Evolutionary conservation across 2,113 vertebrate species (phyloP), one percentile per base, ranked within the genome.

Genomic region (Myotis lucifugus): DNA sequence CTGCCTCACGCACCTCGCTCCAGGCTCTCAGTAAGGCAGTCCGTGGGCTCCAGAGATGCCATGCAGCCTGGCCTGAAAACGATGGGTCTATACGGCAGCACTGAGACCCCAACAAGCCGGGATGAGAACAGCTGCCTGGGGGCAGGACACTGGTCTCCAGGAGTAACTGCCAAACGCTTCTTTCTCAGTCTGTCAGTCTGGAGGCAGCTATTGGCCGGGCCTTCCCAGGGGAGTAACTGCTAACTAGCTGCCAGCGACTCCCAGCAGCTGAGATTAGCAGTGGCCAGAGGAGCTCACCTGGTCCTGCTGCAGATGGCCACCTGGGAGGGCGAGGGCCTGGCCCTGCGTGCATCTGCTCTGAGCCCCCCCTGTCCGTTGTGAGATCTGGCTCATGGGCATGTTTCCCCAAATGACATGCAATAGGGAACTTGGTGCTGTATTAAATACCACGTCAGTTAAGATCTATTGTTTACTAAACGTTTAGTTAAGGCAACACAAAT

Each of bases 231-330:
- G 4, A 73, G 15, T 11, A 27, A 66, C n/a, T 14, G 12, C 19
- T 90, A 34, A 34, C 34, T 27, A 6, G 4, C 5, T 29, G 6
- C 67, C 29, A 32, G 21, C 69, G 7, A 40, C 11, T 5, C 17
- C 42, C 15, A 6, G 32, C 27, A n/a, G 2, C 14, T 0, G 42
- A 25, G 76, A 8, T 14, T 0, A 3, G 0, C 6, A 72, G 64
- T 11, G 25, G 32, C 25, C 84, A 25, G 48, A 50, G 74, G 52
- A 50, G 32, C 52, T 7, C 13, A 29, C 40, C 52, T 14, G 23
- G 23, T 23, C 23, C 17, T 19, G 5, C 23, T 61, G 37, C 1
- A 4, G 32, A 48, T 0, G 21, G 42, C 34, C 34, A 42, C 2
- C 2, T 0, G 10, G 27, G 69, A 32, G 29, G 5, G 17, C 0